Evolutionary conservation across 1,140 invertebrate species (phyloP).

Genomic region (Tetramorium simillimum): DNA sequence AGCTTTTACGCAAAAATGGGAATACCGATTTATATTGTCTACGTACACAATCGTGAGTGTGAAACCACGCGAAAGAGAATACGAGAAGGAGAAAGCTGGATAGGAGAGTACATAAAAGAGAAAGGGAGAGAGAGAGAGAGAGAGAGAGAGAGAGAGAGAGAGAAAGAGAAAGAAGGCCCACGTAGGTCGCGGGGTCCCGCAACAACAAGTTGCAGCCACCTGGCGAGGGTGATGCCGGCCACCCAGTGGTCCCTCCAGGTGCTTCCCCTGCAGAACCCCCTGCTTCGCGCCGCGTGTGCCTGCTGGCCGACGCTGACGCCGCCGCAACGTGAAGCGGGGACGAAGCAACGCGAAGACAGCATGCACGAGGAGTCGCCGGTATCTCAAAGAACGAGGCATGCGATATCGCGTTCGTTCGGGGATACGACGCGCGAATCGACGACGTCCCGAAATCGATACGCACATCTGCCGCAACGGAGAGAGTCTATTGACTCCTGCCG

Average conservation of each 20-base stretch:
- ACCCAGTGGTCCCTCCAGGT: constrained; percentile 79
- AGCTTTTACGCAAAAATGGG: neutral
- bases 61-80: neutral
- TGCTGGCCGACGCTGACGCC: constrained; percentile 65
- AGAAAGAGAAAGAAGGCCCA: constrained; percentile 49
- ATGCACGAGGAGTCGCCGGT: constrained; percentile 36
- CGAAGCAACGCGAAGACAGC: neutral
- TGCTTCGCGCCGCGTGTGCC: constrained; percentile 70
- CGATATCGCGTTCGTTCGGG: constrained; percentile 64
- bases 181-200: constrained; percentile 70
- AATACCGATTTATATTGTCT: constrained; percentile 18
- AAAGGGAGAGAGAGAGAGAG: neutral
- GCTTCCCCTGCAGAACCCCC: constrained; percentile 73
- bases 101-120: constrained; percentile 10
- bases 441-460: constrained; percentile 71
- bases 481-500: constrained; percentile 68
- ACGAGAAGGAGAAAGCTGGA: neutral
- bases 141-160: neutral
- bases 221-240: constrained; percentile 78
- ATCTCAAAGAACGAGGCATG: constrained; percentile 50
- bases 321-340: neutral
- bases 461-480: constrained; percentile 71
- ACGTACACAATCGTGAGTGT: neutral
- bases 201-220: constrained; percentile 83
- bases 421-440: constrained; percentile 72